Base-by-base conservation (phyloP, 2,797 vertebrate genomes). In the Cetoscarus ocellatus region DNA sequence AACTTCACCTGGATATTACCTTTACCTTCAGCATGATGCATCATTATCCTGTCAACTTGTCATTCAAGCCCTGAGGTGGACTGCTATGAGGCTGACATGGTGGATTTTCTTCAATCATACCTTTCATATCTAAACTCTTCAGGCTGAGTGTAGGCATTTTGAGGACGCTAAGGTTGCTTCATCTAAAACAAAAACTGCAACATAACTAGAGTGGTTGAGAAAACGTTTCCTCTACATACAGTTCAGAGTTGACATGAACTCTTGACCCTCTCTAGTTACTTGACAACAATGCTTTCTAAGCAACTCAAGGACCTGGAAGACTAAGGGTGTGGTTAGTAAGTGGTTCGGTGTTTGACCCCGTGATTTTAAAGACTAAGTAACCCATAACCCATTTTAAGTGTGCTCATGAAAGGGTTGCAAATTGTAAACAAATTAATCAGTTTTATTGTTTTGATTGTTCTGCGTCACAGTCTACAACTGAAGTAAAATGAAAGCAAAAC, bases 31-130 rank as follows among this genome's bases (percentile, higher is more conserved):
- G 47, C 43, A 34, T 65, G 55, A 27, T 43, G 10, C 48, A 70
- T 2, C 40, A 56, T 70, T 44, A 61, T 70, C 48, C 62, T 45
- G 49, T 69, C 9, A 58, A 27, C 3, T 3, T 72, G 35, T 38
- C 15, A 34, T 59, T 61, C 43, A 15, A 51, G 56, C 55, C 65
- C 62, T 10, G 8, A 43, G 65, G 61, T 61, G 15, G 3, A 49
- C 38, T 58, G 58, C 4, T 49, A 15, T 44, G 8, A 8, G 9
- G 61, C 14, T 12, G 40, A 47, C 54, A 27, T 42, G 12, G 14
- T 15, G 60, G 8, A 15, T 53, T 61, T 40, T 15, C 45, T 59
- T 35, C 49, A 52, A 45, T 1, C 27, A 35, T 15, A 60, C 13
- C 17, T 14, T 38, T 55, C 5, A 66, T n/a, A 40, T 62, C 10